A percentile compares a stretch with the other conserved stretches of the same genome.
phyloP scores from a whole-genome alignment of 2,888 invertebrate species.

The Himalopsyche japonica region DNA sequence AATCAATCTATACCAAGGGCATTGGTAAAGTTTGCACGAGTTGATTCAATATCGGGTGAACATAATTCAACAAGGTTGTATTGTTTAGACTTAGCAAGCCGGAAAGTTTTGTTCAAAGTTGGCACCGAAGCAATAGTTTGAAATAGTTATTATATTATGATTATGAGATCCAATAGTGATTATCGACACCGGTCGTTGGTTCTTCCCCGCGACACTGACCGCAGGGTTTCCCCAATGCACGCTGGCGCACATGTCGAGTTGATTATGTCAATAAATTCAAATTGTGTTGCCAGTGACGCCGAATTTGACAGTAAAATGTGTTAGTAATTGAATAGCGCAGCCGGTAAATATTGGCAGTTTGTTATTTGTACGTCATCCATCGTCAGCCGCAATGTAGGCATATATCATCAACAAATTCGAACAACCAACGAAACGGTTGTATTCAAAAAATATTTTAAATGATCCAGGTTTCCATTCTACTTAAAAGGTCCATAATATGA shows the following conservation, averaged over 20 bases:
- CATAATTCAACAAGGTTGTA: background rate
- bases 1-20: too few relatives aligned
- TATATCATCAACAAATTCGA: background rate
- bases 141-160: background rate
- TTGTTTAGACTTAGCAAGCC: background rate
- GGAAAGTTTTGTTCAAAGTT: background rate
- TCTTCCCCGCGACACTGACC: background rate
- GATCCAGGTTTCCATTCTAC: too few relatives aligned
- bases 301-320: slow-evolving; percentile 40
- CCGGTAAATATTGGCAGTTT: slow-evolving; percentile 34
- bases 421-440: background rate
- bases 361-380: slow-evolving; percentile 8
- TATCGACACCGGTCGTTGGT: background rate
- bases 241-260: slow-evolving; percentile 18
- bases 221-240: slow-evolving; percentile 1
- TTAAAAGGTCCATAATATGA: too few relatives aligned
- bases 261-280: slow-evolving; percentile 40
- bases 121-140: background rate
- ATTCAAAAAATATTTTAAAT: background rate
- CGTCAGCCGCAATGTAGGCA: background rate
- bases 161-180: background rate
- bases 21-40: too few relatives aligned
- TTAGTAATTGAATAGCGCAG: slow-evolving; percentile 37
- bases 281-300: slow-evolving; percentile 37
- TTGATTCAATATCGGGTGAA: background rate